Base-by-base conservation (phyloP, 1,140 invertebrate genomes). In the Augochlora pura region DNA sequence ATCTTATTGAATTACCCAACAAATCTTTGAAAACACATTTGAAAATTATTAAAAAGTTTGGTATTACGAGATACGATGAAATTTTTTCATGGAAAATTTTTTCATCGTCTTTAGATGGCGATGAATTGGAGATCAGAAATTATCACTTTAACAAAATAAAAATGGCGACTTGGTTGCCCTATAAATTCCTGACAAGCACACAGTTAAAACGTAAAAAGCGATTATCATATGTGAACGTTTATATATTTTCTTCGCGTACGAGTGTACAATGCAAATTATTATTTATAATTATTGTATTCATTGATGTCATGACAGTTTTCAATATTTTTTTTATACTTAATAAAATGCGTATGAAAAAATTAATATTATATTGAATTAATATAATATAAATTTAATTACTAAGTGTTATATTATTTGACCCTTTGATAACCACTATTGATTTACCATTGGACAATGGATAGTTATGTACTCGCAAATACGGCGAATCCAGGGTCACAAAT, bases 131-230 rank as follows among this genome's bases (percentile, higher is more conserved):
- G 38, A 7, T 68, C 49, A 23, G 23, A 66, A 67, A n/a, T 60
- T 54, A 60, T 27, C 42, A 8, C 16, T 12, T 54, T 60, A 14
- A 32, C n/a, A 23, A 63, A 68, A 65, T 59, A 77, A 57, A 39
- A 52, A 68, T 54, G 39, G n/a, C 27, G 49, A 12, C 16, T n/a
- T 14, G 14, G 54, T 64, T 39, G 62, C 68, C 10, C 52, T 60
- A 59, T 57, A 46, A 74, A 23, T 67, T 80, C n/a, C 23, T 66
- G 57, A 62, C 65, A 64, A 12, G n/a, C 18, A 82, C 46, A 57
- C 42, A 57, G n/a, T 57, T 57, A 21, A 57, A 57, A n/a, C 8
- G 18, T 57, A n/a, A 57, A 57, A 57, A 52, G 42, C 16, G 49
- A 57, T 57, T 57, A n/a, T 57, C 21, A 9, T 32, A 32, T 57